phyloP scores from a whole-genome alignment of 2,888 invertebrate species.

The Zhuqinia jingwanae region DNA sequence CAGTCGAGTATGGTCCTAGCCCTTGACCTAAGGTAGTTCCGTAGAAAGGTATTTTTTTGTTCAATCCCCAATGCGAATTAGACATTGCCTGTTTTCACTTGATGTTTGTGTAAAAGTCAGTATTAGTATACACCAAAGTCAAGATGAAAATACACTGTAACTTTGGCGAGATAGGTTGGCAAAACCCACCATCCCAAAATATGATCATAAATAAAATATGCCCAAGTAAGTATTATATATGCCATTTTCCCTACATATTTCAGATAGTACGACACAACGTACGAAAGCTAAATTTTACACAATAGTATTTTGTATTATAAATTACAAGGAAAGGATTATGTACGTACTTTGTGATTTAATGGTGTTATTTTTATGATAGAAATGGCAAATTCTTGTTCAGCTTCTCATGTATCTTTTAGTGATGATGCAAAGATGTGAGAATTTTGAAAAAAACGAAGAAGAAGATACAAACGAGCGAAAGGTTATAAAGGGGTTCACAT shows the following conservation, averaged over 20 bases:
- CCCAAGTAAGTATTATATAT: not conserved
- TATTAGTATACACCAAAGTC: too few relatives aligned
- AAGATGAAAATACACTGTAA: not conserved
- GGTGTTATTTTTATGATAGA: constrained; percentile 57
- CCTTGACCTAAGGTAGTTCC: too few relatives aligned
- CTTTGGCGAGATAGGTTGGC: not conserved
- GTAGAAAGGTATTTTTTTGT: too few relatives aligned
- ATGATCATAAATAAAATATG: not conserved
- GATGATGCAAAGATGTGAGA: too few relatives aligned
- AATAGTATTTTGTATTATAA: not conserved
- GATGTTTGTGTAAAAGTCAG: too few relatives aligned
- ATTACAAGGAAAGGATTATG: constrained; percentile 5
- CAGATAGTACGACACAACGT: not conserved
- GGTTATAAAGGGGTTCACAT: constrained; percentile 65
- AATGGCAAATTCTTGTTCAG: constrained; percentile 1
- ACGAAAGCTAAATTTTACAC: not conserved
- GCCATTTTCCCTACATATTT: not conserved
- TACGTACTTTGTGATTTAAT: constrained; percentile 35
- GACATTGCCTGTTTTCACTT: too few relatives aligned
- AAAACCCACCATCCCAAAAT: not conserved
- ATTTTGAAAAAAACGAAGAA: not conserved
- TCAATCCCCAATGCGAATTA: too few relatives aligned
- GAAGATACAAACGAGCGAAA: constrained; percentile 18
- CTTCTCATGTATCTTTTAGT: not conserved
- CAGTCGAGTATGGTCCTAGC: too few relatives aligned